Evolutionary conservation across 2,888 invertebrate species (phyloP).

Genomic region (Teleogryllus oceanicus): DNA sequence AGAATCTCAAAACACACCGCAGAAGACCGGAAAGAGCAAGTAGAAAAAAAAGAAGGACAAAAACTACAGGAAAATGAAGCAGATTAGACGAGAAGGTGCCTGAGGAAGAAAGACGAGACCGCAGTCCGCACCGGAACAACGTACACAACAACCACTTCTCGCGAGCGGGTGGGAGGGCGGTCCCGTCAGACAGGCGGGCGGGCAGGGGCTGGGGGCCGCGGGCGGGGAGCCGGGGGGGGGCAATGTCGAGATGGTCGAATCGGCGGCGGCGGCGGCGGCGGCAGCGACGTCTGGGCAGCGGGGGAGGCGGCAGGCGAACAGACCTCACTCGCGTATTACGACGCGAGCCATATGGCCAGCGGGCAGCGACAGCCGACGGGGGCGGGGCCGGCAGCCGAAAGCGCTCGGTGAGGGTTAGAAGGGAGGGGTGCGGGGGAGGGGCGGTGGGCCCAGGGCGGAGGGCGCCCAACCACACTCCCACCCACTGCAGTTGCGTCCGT

Average conservation of each 20-base stretch:
- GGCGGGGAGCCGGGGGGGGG: not conserved
- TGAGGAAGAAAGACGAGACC: too few relatives aligned
- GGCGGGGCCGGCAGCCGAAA: not conserved
- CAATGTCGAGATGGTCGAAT: not conserved
- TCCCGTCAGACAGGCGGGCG: too few relatives aligned
- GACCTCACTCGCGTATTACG: not conserved
- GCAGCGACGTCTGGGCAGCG: not conserved
- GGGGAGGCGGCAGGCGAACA: not conserved
- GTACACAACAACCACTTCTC: too few relatives aligned
- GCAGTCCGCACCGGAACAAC: too few relatives aligned
- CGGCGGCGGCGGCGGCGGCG: not conserved
- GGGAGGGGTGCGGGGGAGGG: not conserved
- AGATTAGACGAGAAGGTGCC: too few relatives aligned
- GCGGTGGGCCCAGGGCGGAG: too few relatives aligned
- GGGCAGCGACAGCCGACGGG: not conserved
- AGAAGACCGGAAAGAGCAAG: too few relatives aligned
- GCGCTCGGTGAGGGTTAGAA: not conserved
- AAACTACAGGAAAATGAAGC: too few relatives aligned
- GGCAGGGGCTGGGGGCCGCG: not conserved
- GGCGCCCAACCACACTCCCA: not conserved
- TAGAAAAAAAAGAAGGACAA: too few relatives aligned
- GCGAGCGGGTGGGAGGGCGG: too few relatives aligned
- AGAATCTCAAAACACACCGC: too few relatives aligned
- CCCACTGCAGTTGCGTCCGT: not conserved
- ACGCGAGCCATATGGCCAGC: not conserved